Conservation (phyloP, 2,888 invertebrate genomes). For the Dolichopus griseipennis region DNA sequence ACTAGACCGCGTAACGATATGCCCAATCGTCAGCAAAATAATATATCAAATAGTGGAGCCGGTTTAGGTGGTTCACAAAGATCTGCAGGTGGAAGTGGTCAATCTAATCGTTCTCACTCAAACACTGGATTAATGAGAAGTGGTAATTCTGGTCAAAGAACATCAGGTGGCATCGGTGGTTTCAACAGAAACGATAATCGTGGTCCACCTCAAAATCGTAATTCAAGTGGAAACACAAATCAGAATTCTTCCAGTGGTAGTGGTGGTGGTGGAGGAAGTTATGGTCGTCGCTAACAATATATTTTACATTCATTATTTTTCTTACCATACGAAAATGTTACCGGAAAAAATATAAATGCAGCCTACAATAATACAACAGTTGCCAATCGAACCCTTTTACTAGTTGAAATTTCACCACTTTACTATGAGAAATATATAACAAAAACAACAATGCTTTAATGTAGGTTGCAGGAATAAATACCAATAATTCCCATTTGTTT, state of each 20-base stretch:
- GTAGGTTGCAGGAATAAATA: not conserved
- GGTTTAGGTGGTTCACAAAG: slow-evolving; percentile 31
- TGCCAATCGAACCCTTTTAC: slow-evolving; percentile 25
- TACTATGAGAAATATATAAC: slow-evolving; percentile 18
- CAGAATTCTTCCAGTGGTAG: slow-evolving; percentile 20
- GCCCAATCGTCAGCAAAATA: slow-evolving; percentile 35
- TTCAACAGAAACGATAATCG: slow-evolving; percentile 40
- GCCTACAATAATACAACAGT: slow-evolving; percentile 25
- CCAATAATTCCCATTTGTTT: not conserved
- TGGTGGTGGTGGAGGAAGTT: slow-evolving; percentile 31
- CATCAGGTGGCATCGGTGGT: slow-evolving; percentile 26
- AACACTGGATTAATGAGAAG: slow-evolving; percentile 41
- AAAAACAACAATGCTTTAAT: slow-evolving; percentile 15
- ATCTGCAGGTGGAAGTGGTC: slow-evolving; percentile 31
- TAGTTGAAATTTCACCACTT: slow-evolving; percentile 30
- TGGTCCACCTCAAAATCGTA: slow-evolving; percentile 36
- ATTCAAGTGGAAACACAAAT: slow-evolving; percentile 28
- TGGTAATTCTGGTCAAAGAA: slow-evolving; percentile 36
- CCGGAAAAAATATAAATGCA: slow-evolving; percentile 19
- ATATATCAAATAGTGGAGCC: slow-evolving; percentile 30
- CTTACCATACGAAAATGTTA: slow-evolving; percentile 19
- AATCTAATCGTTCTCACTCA: slow-evolving; percentile 35
- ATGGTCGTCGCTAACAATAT: slow-evolving; percentile 39
- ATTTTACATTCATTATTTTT: slow-evolving; percentile 26
- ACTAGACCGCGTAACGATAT: slow-evolving; percentile 47